Percentiles rank a stretch among this genome's conserved stretches.
phyloP scores from a whole-genome alignment of 2,113 vertebrate genomes.

The Vulpes vulpes region DNA sequence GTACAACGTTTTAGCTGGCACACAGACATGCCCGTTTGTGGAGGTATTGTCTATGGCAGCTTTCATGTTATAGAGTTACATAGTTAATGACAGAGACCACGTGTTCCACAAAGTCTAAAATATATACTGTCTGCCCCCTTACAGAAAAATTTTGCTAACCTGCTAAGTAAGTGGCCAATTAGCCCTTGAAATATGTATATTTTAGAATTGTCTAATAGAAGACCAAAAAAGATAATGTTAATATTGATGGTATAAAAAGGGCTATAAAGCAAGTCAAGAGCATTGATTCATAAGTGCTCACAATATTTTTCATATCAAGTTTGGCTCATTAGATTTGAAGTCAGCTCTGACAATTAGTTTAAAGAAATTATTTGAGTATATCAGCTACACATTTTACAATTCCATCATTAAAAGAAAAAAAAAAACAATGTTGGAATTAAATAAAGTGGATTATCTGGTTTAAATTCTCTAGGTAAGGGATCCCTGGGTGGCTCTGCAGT shows the following conservation, averaged over 20 bases:
- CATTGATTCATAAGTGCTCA: neutral
- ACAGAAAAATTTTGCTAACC: neutral
- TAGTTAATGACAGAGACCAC: neutral
- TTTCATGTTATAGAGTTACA: neutral
- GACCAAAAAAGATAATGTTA: neutral
- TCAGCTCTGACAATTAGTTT: neutral
- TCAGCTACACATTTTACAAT: neutral
- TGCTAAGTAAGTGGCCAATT: neutral
- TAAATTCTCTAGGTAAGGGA: neutral
- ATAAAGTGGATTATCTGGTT: neutral
- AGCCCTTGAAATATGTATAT: neutral
- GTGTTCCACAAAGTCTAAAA: neutral
- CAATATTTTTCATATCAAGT: neutral
- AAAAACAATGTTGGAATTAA: neutral
- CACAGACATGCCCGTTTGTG: neutral
- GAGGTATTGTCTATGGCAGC: neutral
- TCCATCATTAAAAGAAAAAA: neutral
- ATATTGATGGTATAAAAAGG: neutral
- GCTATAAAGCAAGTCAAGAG: neutral
- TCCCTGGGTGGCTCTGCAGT: too few relatives aligned
- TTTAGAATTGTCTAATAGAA: neutral
- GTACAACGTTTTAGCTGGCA: neutral
- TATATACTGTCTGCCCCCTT: neutral
- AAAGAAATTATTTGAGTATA: neutral
- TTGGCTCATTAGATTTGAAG: neutral